Evolutionary conservation across 1,140 invertebrate species (phyloP), one percentile per base, ranked within the genome.

Genomic region (Plutomurus gul): DNA sequence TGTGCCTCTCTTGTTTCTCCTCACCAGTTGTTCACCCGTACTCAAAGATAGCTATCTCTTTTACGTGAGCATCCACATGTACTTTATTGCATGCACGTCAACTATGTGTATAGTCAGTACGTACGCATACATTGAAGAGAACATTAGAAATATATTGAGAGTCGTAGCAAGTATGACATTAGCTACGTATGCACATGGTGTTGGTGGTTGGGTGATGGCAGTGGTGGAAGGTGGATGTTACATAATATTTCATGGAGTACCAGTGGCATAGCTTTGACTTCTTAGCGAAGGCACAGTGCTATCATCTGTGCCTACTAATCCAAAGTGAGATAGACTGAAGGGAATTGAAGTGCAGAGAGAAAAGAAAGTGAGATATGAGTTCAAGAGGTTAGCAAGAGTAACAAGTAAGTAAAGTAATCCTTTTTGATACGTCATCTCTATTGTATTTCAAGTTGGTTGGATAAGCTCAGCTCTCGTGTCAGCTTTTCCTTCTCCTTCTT

Each of bases 281-380:
- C 13, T 18, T 65, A 33, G 27, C 36, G 25, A 33, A 36, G 25
- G 2, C 30, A 25, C 30, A 27, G 16, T 36, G 13, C 13, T n/a
- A 11, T 4, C 25, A 27, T 65, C 25, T 10, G 56, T 36, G 18
- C 27, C 27, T 65, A 16, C 25, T 65, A 65, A 65, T 33, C 56
- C 27, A 33, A 65, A 65, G 30, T 30, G 27, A 27, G 56, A 65
- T 65, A 65, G 36, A 30, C 56, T 65, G 30, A 65, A 65, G 56
- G 27, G 27, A 65, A 65, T 13, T 65, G 56, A 65, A 33, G 25
- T 65, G 56, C 8, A 7, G 1, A 33, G 56, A 7, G 1, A 33
- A 30, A 65, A 27, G 27, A 65, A 60, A 65, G 56, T 36, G 56
- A 65, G 56, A 65, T 65, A 65, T 65, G 56, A 65, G 56, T 65